Conservation (phyloP, 53 echinoderm and acorn worm genomes). For the Hippasteria phrygiana region DNA sequence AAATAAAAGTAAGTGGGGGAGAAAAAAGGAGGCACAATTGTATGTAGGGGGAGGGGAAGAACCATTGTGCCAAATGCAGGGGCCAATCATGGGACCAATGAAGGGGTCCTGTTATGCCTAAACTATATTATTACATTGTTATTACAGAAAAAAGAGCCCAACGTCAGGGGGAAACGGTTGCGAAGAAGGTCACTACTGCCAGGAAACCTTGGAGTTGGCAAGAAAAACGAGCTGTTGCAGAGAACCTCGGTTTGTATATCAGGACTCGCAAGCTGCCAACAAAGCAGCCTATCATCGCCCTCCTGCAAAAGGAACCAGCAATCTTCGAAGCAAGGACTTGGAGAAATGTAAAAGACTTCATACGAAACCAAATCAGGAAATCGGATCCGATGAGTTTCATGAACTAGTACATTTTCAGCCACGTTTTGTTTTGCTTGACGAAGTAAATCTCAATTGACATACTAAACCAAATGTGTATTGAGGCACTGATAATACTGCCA, state of each 20-base stretch:
- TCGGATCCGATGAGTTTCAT: slow-evolving; percentile 23
- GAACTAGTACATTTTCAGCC: background rate
- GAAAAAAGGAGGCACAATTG: too few species aligned
- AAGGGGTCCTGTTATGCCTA: background rate
- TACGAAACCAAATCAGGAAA: slow-evolving; percentile 50
- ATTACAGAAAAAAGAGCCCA: slow-evolving; percentile 33
- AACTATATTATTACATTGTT: slow-evolving; percentile 5
- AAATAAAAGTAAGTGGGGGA: background rate
- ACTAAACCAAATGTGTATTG: too few species aligned
- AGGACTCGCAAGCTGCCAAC: slow-evolving; percentile 13
- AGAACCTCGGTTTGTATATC: background rate
- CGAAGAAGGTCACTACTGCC: slow-evolving; percentile 48
- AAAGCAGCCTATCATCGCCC: slow-evolving; percentile 16
- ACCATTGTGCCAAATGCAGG: background rate
- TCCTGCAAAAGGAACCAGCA: background rate
- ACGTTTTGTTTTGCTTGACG: background rate
- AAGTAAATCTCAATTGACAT: too few species aligned
- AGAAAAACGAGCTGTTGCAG: background rate
- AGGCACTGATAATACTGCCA: too few species aligned
- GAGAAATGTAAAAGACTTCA: slow-evolving; percentile 68
- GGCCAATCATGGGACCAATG: background rate
- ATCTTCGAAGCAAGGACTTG: slow-evolving; percentile 57
- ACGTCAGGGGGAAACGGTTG: slow-evolving; percentile 51
- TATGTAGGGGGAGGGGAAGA: background rate
- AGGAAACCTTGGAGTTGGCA: slow-evolving; percentile 2